These are phyloP conservation scores for Drosophila eugracilis DNA, from an alignment of 1,140 invertebrate genomes.

Conservation along the genomic window DNA sequence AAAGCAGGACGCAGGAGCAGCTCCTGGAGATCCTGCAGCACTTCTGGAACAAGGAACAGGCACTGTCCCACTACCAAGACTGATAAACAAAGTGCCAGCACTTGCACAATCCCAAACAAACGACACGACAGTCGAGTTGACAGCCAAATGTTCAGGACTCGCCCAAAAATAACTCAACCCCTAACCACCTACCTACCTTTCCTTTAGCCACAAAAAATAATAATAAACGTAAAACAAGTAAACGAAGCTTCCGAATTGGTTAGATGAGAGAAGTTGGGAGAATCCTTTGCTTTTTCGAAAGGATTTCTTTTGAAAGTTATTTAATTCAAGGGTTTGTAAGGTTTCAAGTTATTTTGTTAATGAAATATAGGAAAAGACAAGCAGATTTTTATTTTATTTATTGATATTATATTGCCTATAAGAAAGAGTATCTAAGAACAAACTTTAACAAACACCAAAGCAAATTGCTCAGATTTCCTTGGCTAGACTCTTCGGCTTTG, in stretches of 20 bases:
- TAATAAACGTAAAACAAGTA: slow-evolving; percentile 42
- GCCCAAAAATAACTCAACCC: slow-evolving; percentile 32
- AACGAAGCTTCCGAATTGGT: slow-evolving; percentile 13
- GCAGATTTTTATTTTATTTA: too few relatives aligned
- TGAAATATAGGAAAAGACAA: too few relatives aligned
- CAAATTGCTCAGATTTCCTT: slow-evolving; percentile 11
- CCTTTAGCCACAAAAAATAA: slow-evolving; percentile 13
- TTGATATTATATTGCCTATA: too few relatives aligned
- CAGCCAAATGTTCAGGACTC: slow-evolving; percentile 24
- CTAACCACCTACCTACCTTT: too few relatives aligned
- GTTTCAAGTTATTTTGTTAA: too few relatives aligned
- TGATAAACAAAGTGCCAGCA: slow-evolving; percentile 70
- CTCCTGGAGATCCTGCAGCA: slow-evolving; percentile 26
- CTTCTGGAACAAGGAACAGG: slow-evolving; percentile 15
- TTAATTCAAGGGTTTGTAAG: slow-evolving; percentile 16
- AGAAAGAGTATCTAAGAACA: slow-evolving; percentile 8
- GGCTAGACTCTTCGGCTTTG: slow-evolving; percentile 1
- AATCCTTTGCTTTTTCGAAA: slow-evolving; percentile 31
- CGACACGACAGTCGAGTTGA: slow-evolving; percentile 51
- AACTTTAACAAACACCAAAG: background rate
- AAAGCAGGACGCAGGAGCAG: slow-evolving; percentile 5
- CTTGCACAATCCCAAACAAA: slow-evolving; percentile 63
- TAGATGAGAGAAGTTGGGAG: background rate
- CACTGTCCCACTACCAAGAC: slow-evolving; percentile 25
- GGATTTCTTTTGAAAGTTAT: slow-evolving; percentile 13